A percentile compares a stretch with the other conserved stretches of the same genome.
Conservation (phyloP, 2,113 vertebrate genomes). For the Rhea americana region DNA sequence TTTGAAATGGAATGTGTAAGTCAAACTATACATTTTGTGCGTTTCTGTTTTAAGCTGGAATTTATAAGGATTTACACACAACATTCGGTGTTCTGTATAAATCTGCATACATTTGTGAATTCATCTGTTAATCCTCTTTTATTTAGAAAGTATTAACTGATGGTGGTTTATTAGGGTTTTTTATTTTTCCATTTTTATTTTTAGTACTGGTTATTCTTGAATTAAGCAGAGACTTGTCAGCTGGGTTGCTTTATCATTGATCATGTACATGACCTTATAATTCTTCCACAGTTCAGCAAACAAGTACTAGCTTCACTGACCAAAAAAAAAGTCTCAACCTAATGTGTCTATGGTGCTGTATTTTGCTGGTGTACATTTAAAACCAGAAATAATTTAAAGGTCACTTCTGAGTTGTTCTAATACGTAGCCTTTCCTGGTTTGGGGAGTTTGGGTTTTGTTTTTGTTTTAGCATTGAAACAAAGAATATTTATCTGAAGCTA, state of each 20-base stretch:
- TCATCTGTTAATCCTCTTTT: constrained; percentile 66
- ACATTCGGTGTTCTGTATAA: constrained; percentile 77
- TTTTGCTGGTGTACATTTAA: constrained; percentile 70
- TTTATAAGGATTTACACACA: constrained; percentile 75
- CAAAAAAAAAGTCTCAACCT: constrained; percentile 68
- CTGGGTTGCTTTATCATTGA: constrained; percentile 76
- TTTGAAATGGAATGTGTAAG: constrained; percentile 76
- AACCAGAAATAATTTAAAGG: constrained; percentile 66
- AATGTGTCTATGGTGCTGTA: constrained; percentile 78
- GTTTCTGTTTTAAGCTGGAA: constrained; percentile 72
- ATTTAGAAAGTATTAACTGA: constrained; percentile 52
- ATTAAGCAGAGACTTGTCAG: constrained; percentile 77
- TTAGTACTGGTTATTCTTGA: constrained; percentile 77
- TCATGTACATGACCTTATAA: constrained; percentile 61
- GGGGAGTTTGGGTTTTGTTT: constrained; percentile 25
- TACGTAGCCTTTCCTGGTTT: constrained; percentile 68
- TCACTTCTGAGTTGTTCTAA: constrained; percentile 68
- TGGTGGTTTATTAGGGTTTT: constrained; percentile 49
- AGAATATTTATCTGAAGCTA: constrained; percentile 69
- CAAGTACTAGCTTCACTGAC: constrained; percentile 79
- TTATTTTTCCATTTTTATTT: constrained; percentile 47
- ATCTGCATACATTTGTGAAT: constrained; percentile 71
- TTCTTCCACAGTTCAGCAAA: constrained; percentile 79
- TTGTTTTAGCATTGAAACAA: constrained; percentile 67
- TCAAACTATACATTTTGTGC: constrained; percentile 76